Evolutionary conservation across 2,113 vertebrate species (phyloP).

Genomic region (Sturnus vulgaris): DNA sequence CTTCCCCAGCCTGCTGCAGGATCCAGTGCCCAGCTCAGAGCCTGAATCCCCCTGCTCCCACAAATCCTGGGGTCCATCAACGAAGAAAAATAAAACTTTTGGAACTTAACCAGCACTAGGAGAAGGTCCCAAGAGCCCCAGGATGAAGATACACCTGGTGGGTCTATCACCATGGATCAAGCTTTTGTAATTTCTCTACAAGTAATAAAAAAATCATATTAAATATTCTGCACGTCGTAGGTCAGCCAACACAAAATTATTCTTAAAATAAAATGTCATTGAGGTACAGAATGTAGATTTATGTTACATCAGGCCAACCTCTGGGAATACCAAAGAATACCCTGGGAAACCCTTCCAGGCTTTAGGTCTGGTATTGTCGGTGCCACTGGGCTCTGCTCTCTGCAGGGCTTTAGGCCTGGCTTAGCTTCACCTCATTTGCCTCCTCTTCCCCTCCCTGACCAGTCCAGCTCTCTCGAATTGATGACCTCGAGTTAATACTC

Average conservation of each 20-base stretch:
- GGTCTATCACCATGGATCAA: not conserved
- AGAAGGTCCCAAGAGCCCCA: not conserved
- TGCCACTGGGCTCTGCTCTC: not conserved
- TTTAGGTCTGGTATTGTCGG: not conserved
- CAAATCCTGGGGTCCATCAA: not conserved
- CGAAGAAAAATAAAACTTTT: not conserved
- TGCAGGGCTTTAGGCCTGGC: not conserved
- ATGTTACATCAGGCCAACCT: not conserved
- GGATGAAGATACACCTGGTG: not conserved
- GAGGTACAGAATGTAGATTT: not conserved
- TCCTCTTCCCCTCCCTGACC: not conserved
- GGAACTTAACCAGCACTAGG: not conserved
- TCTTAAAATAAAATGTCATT: not conserved
- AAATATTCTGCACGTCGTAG: not conserved
- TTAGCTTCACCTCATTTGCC: not conserved
- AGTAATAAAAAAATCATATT: not conserved
- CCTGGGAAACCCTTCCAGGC: not conserved
- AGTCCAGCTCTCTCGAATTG: not conserved
- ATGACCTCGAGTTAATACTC: not conserved
- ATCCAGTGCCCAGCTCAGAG: not conserved
- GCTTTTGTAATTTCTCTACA: not conserved
- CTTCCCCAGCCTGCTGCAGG: not conserved
- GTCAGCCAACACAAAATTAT: not conserved
- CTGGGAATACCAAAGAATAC: not conserved
- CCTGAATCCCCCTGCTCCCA: not conserved